Evolutionary conservation across 2,113 vertebrate genomes (phyloP), one percentile per base, ranked within the genome.

Genomic region (Leucopsar rothschildi): DNA sequence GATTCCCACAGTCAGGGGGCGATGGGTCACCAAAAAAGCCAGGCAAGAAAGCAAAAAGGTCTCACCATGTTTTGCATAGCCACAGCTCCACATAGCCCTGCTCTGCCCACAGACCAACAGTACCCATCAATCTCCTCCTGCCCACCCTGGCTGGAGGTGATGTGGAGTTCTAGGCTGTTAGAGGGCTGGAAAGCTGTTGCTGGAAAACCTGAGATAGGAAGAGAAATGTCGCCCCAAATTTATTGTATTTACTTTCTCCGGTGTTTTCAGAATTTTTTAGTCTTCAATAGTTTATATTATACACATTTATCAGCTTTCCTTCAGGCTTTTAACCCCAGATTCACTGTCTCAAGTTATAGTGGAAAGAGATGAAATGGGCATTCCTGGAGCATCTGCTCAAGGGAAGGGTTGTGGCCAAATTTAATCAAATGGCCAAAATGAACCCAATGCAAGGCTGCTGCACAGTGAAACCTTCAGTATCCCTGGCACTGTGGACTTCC

Each of bases 181-280:
- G 47, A 70, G 65, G 65, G 83, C 33, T 89, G 86, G 77, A 82
- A 93, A 89, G 92, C 84, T 87, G 88, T 76, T 73, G 91, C 91
- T 89, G 86, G 60, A 87, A 92, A 96, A 95, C 78, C 64, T 77
- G 73, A 71, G 79, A 37, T 89, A 91, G 82, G 94, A 90, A 89
- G 84, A 88, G 92, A 88, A 84, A 89, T 75, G 91, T 95, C 84
- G 42, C 87, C 88, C 70, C 93, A 94, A 96, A 97, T 97, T 92
- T 95, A 96, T 97, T 97, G 86, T 90, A 96, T 90, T 95, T 91
- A 96, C 95, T 94, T 97, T 96, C 91, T 82, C 64, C 64, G 19
- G 76, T 96, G 79, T 97, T 96, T 94, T 94, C 79, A 88, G 78
- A 82, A 85, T 92, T 90, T 96, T 92, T 94, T 80, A 65, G 87